These are phyloP conservation scores for Anser brachyrhynchus DNA, from an alignment of 2,113 vertebrate species.

Conservation along the genomic window DNA sequence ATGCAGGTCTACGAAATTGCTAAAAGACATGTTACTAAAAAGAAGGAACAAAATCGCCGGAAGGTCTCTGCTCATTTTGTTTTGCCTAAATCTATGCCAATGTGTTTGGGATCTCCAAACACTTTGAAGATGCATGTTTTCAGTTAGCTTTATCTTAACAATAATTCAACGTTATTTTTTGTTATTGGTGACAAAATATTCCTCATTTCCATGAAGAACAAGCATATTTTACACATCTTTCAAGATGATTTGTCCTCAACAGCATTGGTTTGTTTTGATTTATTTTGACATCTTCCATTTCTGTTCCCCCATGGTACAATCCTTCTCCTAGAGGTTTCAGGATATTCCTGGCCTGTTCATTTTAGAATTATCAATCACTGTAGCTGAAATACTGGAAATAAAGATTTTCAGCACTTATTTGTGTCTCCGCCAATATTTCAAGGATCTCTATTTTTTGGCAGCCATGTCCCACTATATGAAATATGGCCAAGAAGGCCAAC, in stretches of 20 bases:
- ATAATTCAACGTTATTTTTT: too few relatives aligned
- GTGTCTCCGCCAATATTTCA: neutral
- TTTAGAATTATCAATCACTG: neutral
- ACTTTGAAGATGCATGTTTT: neutral
- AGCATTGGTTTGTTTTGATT: neutral
- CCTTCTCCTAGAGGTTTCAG: neutral
- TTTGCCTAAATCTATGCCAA: neutral
- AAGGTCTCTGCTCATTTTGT: neutral
- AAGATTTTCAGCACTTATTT: neutral
- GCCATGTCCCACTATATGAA: too few relatives aligned
- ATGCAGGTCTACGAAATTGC: neutral
- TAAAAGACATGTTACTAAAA: neutral
- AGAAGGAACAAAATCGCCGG: neutral
- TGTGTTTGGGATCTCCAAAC: neutral
- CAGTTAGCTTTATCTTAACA: too few relatives aligned
- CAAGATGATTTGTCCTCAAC: neutral
- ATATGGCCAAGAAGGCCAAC: too few relatives aligned
- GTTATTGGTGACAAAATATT: too few relatives aligned
- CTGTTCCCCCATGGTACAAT: neutral
- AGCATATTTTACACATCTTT: neutral
- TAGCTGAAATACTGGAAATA: neutral
- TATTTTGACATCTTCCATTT: neutral
- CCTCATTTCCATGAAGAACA: neutral
- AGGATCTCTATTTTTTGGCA: neutral
- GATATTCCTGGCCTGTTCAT: neutral